Conservation (phyloP, 2,113 vertebrate species). For the Oophaga pumilio region DNA sequence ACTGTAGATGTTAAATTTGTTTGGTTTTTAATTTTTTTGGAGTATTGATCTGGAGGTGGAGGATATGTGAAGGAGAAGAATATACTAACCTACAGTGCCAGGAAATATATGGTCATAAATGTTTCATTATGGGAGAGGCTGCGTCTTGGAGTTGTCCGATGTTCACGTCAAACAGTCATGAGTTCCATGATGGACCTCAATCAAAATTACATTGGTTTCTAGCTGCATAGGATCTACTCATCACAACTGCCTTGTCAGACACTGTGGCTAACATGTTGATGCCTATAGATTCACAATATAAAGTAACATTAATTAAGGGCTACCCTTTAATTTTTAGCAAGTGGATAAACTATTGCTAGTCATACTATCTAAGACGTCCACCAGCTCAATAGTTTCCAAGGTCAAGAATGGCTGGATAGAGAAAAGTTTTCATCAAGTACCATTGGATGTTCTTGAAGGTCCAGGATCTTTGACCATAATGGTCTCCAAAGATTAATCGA, state of each 20-base stretch:
- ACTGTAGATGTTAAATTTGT: conserved; percentile 16
- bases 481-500: no score
- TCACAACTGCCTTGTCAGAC: not conserved
- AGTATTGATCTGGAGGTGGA: not conserved
- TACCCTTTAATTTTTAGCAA: no score
- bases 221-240: not conserved
- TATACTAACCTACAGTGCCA: not conserved
- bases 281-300: not conserved
- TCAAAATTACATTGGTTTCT: not conserved
- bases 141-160: not conserved
- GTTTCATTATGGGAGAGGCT: not conserved
- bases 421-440: no score
- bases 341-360: no score
- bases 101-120: not conserved
- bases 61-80: not conserved
- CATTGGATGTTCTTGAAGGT: no score
- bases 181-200: not conserved
- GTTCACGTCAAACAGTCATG: not conserved
- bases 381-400: no score
- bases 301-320: not conserved
- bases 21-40: not conserved
- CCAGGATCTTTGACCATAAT: no score
- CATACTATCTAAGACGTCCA: no score
- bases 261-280: not conserved
- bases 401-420: no score